These are phyloP conservation scores for Oxytorus armatus DNA, from an alignment of 2,888 invertebrate genomes.

Conservation along the genomic window DNA sequence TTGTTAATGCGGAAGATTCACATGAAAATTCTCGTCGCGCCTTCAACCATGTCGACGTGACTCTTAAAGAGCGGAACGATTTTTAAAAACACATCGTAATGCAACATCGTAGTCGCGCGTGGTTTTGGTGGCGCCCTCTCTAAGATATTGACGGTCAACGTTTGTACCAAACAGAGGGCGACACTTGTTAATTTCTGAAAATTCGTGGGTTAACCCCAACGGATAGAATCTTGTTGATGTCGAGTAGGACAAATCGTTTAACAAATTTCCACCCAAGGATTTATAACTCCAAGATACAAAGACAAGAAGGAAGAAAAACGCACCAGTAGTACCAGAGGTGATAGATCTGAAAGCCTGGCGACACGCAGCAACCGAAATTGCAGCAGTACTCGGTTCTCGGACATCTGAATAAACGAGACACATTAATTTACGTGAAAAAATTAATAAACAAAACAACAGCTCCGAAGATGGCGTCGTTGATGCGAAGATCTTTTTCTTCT, in stretches of 20 bases:
- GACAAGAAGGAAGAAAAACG: constrained; percentile 63
- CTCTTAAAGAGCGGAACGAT: too few species aligned
- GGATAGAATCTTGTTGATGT: constrained; percentile 8
- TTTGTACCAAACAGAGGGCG: neutral
- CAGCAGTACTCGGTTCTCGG: constrained; percentile 86
- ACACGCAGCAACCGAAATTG: constrained; percentile 86
- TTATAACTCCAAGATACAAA: neutral
- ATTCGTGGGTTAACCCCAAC: neutral
- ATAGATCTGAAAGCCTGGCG: constrained; percentile 86
- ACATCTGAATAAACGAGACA: constrained; percentile 79
- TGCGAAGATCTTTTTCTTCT: neutral
- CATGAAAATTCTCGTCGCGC: too few species aligned
- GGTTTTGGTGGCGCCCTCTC: neutral
- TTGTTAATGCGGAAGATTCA: too few species aligned
- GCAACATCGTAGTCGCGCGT: too few species aligned
- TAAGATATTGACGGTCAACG: neutral
- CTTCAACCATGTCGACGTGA: too few species aligned
- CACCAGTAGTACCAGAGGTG: constrained; percentile 87
- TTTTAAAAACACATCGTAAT: too few species aligned
- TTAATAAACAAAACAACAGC: neutral
- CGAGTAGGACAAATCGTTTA: neutral
- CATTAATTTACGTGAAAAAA: neutral
- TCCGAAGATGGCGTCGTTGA: neutral
- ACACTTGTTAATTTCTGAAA: neutral
- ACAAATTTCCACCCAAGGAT: neutral